phyloP scores from a whole-genome alignment of 2,113 vertebrate species.

The Anguilla rostrata region DNA sequence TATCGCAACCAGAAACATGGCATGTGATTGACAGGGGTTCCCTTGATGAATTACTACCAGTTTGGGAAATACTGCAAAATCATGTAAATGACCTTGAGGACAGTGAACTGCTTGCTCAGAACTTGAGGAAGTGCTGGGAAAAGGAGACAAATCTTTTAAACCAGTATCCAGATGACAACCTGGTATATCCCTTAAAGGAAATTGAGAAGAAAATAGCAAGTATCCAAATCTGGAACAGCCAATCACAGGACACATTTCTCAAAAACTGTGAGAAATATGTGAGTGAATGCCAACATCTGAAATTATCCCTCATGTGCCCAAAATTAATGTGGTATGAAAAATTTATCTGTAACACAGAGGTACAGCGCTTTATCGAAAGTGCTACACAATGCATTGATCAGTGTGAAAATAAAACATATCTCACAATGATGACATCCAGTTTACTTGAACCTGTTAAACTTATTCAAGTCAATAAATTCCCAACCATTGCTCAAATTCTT shows the following conservation, averaged over 20 bases:
- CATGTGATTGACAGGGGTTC: constrained; percentile 11
- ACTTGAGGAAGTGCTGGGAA: constrained; percentile 11
- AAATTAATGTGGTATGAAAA: background rate
- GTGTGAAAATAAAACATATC: background rate
- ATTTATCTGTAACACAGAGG: background rate
- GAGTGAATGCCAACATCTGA: background rate
- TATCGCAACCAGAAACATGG: background rate
- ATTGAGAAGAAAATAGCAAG: background rate
- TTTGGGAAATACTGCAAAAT: background rate
- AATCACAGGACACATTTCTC: background rate
- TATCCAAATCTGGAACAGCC: background rate
- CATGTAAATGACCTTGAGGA: background rate
- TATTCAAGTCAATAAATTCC: background rate
- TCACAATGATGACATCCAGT: background rate
- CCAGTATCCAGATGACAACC: background rate
- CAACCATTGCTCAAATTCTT: background rate
- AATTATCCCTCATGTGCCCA: background rate
- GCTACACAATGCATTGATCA: background rate
- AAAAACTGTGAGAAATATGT: constrained; percentile 1
- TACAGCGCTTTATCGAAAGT: background rate
- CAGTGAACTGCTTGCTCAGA: background rate
- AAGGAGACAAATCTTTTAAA: background rate
- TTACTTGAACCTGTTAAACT: background rate
- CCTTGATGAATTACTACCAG: background rate
- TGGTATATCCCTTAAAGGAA: background rate